A percentile compares a stretch with the other conserved stretches of the same genome.
Evolutionary conservation across 2,113 vertebrate species (phyloP).

Genomic region (Paracanthobrama guichenoti): DNA sequence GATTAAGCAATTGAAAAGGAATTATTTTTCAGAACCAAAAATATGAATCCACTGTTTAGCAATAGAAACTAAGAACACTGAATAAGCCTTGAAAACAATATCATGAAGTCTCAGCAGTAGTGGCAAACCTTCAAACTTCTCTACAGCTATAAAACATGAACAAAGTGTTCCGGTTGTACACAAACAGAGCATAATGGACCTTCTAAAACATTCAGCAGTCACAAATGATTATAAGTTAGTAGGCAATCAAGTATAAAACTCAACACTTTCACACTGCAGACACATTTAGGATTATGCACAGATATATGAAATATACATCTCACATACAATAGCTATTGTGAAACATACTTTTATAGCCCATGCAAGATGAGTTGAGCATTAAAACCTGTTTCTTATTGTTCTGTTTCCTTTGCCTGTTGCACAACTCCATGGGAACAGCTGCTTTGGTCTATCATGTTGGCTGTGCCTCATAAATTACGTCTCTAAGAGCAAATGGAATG

Average conservation of each 20-base stretch:
- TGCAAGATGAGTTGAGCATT: not conserved
- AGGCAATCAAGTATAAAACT: not conserved
- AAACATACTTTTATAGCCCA: not conserved
- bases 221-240: not conserved
- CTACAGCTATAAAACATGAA: not conserved
- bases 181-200: not conserved
- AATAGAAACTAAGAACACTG: not conserved
- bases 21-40: not conserved
- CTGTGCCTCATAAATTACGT: slow-evolving; percentile 5
- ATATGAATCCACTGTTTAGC: not conserved
- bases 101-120: not conserved
- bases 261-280: not conserved
- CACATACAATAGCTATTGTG: not conserved
- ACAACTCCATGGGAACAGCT: slow-evolving; percentile 25
- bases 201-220: not conserved
- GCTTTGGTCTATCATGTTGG: slow-evolving; percentile 19
- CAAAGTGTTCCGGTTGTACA: not conserved
- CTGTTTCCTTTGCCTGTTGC: slow-evolving; percentile 13
- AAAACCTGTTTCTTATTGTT: slow-evolving; percentile 16
- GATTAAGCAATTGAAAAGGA: not conserved
- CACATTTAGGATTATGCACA: not conserved
- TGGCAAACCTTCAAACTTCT: not conserved
- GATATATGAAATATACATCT: not conserved
- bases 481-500: slow-evolving; percentile 11
- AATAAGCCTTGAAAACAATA: not conserved